A percentile compares a stretch with the other conserved stretches of the same genome.
These are phyloP conservation scores for Himalopsyche kuldschensis DNA, from an alignment of 2,888 invertebrate species.

Conservation along the genomic window DNA sequence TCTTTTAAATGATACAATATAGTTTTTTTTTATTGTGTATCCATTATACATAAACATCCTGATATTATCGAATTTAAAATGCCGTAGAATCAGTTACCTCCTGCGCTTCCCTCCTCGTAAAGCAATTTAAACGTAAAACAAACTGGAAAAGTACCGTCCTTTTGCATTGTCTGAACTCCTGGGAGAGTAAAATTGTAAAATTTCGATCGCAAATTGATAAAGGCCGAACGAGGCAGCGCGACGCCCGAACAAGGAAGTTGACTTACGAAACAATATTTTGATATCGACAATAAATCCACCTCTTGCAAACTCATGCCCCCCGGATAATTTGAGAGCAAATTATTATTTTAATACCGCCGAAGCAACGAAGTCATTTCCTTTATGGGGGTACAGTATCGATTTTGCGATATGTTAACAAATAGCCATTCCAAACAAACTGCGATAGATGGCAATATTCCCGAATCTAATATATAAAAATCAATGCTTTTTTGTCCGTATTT, in stretches of 20 bases:
- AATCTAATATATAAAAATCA: no score
- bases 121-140: neutral
- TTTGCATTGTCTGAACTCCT: neutral
- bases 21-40: no score
- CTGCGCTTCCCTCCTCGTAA: neutral
- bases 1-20: no score
- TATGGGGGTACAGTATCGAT: neutral
- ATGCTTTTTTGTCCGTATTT: no score
- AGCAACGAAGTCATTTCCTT: neutral
- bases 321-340: neutral
- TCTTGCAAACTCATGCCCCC: neutral
- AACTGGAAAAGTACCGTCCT: neutral
- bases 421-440: neutral
- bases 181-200: conserved; percentile 2
- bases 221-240: conserved; percentile 2
- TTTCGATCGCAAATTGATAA: conserved; percentile 24
- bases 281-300: conserved; percentile 21
- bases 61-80: neutral
- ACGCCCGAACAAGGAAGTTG: conserved; percentile 15
- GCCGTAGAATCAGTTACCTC: neutral
- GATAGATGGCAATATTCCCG: neutral
- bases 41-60: no score
- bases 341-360: neutral
- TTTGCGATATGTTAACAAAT: neutral
- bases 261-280: conserved; percentile 8